Evolutionary conservation across 2,113 vertebrate species (phyloP).

Genomic region (Alaudala cheleensis): DNA sequence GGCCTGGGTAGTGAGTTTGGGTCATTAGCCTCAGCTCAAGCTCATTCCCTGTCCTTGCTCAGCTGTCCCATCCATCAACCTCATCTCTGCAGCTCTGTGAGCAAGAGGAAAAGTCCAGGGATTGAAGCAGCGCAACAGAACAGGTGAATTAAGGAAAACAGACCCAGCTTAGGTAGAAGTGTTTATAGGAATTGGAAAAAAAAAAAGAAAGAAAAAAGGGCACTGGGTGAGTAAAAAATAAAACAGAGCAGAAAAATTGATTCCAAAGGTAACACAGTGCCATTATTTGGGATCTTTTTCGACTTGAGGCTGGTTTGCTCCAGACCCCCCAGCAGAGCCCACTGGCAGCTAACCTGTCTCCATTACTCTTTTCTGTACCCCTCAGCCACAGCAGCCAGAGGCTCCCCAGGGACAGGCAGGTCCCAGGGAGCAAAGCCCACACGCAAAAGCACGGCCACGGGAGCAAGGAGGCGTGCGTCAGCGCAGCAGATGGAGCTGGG

Average conservation of each 20-base stretch:
- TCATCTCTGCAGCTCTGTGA: background rate
- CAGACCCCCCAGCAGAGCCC: background rate
- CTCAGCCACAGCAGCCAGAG: background rate
- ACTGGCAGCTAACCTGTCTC: rapidly evolving
- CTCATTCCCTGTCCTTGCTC: background rate
- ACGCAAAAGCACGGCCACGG: rapidly evolving
- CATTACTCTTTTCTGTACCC: rapidly evolving
- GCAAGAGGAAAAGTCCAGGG: background rate
- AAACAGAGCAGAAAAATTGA: background rate
- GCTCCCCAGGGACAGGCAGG: rapidly evolving
- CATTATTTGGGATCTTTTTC: rapidly evolving
- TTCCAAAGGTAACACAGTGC: background rate
- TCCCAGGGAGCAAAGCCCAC: background rate
- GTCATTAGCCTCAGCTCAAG: background rate
- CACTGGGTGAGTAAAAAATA: background rate
- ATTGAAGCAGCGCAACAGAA: background rate
- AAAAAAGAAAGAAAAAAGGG: background rate
- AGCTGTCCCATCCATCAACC: background rate
- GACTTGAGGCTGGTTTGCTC: background rate
- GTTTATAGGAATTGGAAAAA: background rate
- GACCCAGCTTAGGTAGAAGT: background rate
- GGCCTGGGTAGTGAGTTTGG: background rate
- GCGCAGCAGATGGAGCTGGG: background rate
- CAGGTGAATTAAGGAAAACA: background rate
- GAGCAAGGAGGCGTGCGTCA: rapidly evolving